Evolutionary conservation across 2,113 vertebrate genomes (phyloP).

Genomic region (Cathartes aura): DNA sequence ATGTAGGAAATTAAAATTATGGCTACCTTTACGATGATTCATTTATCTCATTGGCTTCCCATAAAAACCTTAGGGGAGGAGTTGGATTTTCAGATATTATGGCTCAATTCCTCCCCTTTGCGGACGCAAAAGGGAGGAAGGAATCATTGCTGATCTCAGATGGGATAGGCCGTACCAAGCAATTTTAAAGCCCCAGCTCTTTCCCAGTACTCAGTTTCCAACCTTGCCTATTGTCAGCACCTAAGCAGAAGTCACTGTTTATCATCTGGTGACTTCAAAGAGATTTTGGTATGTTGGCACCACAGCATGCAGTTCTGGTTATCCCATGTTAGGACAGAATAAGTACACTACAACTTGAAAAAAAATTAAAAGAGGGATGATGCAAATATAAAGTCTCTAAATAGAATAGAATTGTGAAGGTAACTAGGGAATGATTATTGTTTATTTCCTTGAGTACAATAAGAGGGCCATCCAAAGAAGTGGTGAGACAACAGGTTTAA

Average conservation of each 20-base stretch:
- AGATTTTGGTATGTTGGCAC: not conserved
- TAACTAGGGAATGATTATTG: not conserved
- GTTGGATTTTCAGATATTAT: not conserved
- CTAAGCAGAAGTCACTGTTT: not conserved
- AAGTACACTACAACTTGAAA: not conserved
- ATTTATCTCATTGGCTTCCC: not conserved
- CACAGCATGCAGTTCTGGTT: not conserved
- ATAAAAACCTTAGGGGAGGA: not conserved
- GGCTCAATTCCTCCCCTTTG: not conserved
- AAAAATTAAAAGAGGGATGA: not conserved
- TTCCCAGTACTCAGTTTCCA: not conserved
- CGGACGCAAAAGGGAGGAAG: not conserved
- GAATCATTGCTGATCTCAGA: not conserved
- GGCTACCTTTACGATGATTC: not conserved
- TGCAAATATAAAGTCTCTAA: not conserved
- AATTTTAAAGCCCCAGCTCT: not conserved
- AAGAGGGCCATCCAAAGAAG: not conserved
- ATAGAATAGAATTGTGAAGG: not conserved
- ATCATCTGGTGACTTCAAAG: not conserved
- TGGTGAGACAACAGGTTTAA: not conserved
- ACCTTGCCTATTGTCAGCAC: not conserved
- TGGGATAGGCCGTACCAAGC: not conserved
- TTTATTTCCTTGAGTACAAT: not conserved
- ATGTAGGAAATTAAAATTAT: slow-evolving; percentile 15
- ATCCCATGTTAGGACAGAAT: not conserved